These are phyloP conservation scores for Bombus picipes DNA, from an alignment of 1,140 invertebrate species.

Conservation along the genomic window DNA sequence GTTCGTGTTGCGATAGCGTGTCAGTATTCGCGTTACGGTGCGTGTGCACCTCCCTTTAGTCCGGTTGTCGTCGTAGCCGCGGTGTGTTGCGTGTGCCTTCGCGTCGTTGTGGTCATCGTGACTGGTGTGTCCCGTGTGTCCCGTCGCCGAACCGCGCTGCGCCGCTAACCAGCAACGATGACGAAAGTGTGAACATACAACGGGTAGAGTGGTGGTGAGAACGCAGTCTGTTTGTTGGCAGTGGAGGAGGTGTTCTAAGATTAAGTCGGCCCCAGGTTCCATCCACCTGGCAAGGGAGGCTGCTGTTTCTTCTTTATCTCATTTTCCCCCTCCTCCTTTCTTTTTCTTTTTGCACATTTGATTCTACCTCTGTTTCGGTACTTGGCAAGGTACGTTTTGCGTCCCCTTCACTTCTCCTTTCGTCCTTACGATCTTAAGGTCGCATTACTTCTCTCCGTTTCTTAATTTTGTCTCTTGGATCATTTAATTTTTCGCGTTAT, in stretches of 20 bases:
- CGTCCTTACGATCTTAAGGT: no score
- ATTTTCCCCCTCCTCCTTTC: not conserved
- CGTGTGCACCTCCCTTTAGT: conserved; percentile 28
- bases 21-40: conserved; percentile 31
- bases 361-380: not conserved
- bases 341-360: not conserved
- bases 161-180: conserved; percentile 15
- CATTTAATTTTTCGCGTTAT: not conserved
- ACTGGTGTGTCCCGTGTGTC: conserved; percentile 16
- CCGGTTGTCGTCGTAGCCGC: not conserved
- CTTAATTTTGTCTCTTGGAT: not conserved
- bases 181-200: conserved; percentile 49
- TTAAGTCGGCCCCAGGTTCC: conserved; percentile 63
- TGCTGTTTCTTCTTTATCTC: conserved; percentile 44
- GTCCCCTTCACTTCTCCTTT: not conserved
- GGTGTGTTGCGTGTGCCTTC: conserved; percentile 29
- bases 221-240: conserved; percentile 14
- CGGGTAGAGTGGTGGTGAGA: conserved; percentile 32
- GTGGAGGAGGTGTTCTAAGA: conserved; percentile 62
- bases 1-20: conserved; percentile 25
- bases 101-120: not conserved
- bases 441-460: not conserved
- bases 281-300: conserved; percentile 56
- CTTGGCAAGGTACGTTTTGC: not conserved
- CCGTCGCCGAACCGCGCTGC: not conserved